Percentiles rank a stretch among this genome's conserved stretches.
phyloP scores from a whole-genome alignment of 2,797 vertebrate genomes.

The Yasuhikotakia modesta region DNA sequence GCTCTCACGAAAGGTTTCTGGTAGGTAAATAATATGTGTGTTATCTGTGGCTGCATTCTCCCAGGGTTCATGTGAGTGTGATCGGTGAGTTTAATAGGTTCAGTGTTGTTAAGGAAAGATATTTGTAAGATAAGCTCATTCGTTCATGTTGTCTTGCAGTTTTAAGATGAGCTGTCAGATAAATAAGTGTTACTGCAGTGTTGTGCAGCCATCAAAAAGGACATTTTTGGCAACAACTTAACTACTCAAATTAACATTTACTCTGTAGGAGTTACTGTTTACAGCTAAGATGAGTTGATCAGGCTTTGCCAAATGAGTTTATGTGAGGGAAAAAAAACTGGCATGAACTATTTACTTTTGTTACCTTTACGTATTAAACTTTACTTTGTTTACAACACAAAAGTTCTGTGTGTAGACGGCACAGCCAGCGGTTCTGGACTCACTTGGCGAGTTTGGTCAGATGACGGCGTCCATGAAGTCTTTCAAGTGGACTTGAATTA shows the following conservation, averaged over 20 bases:
- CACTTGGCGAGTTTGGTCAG: slow-evolving; percentile 1
- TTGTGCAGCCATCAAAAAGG: not conserved
- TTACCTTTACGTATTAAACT: not conserved
- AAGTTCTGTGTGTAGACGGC: not conserved
- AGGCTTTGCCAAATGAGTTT: not conserved
- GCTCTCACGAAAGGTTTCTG: not conserved
- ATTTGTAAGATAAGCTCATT: not conserved
- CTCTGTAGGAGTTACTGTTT: not conserved
- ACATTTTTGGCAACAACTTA: not conserved
- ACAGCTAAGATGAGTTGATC: not conserved
- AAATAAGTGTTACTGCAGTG: not conserved
- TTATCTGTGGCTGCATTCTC: not conserved
- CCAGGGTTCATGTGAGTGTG: not conserved
- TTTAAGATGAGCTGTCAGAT: not conserved
- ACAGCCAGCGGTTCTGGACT: not conserved
- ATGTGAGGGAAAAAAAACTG: not conserved
- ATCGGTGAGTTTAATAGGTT: not conserved
- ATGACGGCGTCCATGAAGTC: not conserved
- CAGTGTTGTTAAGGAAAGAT: not conserved
- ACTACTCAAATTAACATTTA: too few relatives aligned
- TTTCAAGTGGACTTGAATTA: not conserved
- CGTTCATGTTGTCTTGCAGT: not conserved
- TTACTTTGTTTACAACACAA: not conserved
- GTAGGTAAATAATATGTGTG: not conserved
- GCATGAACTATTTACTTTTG: not conserved